phyloP scores from a whole-genome alignment of 1,140 invertebrate species.

The Zaprionus taronus region DNA sequence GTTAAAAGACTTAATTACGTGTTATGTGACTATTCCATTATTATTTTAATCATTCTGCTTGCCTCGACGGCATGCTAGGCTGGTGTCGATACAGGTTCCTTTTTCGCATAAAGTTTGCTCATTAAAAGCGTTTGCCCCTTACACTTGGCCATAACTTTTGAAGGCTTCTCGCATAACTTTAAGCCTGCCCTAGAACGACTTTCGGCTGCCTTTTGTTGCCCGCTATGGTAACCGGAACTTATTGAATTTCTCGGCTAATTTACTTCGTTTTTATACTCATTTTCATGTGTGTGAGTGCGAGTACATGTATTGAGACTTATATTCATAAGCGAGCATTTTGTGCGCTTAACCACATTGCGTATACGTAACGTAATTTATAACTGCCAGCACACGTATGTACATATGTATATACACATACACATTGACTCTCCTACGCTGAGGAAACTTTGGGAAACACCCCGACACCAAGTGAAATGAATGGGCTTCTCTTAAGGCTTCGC shows the following conservation, averaged over 20 bases:
- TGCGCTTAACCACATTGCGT: conserved; percentile 67
- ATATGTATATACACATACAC: background rate
- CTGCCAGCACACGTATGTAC: conserved; percentile 29
- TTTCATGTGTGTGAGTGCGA: background rate
- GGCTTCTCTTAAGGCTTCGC: conserved; percentile 3
- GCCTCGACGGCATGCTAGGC: background rate
- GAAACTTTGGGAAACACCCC: conserved; percentile 47
- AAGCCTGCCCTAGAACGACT: background rate
- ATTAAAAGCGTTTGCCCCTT: background rate
- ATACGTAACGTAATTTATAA: conserved; percentile 78
- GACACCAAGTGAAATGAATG: conserved; percentile 41
- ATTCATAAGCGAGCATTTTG: conserved; percentile 75
- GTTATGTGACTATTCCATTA: background rate
- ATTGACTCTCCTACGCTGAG: background rate
- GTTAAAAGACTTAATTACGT: background rate
- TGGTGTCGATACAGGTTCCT: background rate
- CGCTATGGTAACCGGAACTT: conserved; percentile 40
- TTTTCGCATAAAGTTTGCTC: background rate
- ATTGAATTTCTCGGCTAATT: conserved; percentile 77
- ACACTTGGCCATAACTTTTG: background rate
- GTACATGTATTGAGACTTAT: conserved; percentile 32
- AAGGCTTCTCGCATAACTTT: background rate
- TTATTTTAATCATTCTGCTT: background rate
- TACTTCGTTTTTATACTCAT: conserved; percentile 61
- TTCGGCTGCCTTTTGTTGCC: background rate